Percentiles rank a stretch among this genome's conserved stretches.
phyloP scores from a whole-genome alignment of 2,113 vertebrate genomes.

The Aphyosemion australe region DNA sequence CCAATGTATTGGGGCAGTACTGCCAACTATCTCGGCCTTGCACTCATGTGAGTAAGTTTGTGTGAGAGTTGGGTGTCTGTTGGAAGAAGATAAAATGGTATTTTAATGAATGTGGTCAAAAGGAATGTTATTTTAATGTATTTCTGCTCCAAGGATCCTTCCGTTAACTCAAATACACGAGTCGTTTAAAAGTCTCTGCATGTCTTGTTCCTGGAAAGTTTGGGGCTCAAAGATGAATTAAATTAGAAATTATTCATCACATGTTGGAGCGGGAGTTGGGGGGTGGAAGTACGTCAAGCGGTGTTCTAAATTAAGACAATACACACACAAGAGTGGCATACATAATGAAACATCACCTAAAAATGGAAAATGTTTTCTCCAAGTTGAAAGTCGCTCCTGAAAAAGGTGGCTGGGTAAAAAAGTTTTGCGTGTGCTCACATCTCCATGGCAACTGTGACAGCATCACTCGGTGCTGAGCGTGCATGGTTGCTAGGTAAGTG shows the following conservation, averaged over 20 bases:
- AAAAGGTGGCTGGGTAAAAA: slow-evolving; percentile 16
- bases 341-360: slow-evolving; percentile 1
- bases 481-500: slow-evolving; percentile 56
- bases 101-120: background rate
- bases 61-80: background rate
- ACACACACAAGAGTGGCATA: background rate
- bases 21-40: slow-evolving; percentile 90
- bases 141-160: background rate
- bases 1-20: slow-evolving; percentile 99
- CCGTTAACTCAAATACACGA: background rate
- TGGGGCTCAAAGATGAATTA: background rate
- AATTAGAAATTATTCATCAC: background rate
- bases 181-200: background rate
- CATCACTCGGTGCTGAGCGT: slow-evolving; percentile 4
- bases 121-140: background rate
- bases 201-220: background rate
- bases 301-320: background rate
- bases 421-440: slow-evolving; percentile 37
- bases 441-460: slow-evolving; percentile 66
- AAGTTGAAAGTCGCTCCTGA: slow-evolving; percentile 39
- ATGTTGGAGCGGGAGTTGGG: background rate
- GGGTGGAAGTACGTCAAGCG: background rate
- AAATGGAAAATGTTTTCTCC: slow-evolving; percentile 18
- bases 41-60: slow-evolving; percentile 87
- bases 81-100: background rate